Base-by-base conservation (phyloP, 2,797 vertebrate genomes). In the Peromyscus attwateri region DNA sequence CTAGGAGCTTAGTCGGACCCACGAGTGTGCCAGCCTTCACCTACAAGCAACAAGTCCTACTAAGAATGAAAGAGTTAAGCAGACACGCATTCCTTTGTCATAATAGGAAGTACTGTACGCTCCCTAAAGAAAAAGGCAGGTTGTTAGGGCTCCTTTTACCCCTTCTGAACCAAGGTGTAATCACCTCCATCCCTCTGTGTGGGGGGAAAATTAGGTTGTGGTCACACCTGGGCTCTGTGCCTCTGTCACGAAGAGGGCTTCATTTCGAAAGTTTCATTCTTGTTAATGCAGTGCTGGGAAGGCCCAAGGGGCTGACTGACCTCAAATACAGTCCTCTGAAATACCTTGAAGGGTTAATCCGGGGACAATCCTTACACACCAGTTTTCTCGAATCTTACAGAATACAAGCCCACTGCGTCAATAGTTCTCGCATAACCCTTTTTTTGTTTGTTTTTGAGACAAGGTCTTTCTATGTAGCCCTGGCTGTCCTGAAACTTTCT, bases 121-220 rank as follows among this genome's bases (percentile, higher is more conserved):
- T 84, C 19, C 79, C 92, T 25, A 25, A 68, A 82, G n/a, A 29
- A 27, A 75, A 84, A 49, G 37, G 71, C 77, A 66, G 62, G 43
- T 29, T 43, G 40, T 40, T 77, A 40, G 5, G 77, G 81, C n/a
- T 91, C 27, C 11, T 40, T 94, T 76, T 57, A 34, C 31, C 27
- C 31, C 92, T 85, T 77, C 73, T 77, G 77, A 96, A 37, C 31
- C 43, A 60, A 89, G 75, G 77, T 66, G 34, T 10, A 87, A 37
- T 6, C 0, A 23, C 29, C 25, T 46, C 17, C 4, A 1, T n/a
- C 31, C 52, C 34, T 68, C 66, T 34, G 27, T 57, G 46, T 25
- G 37, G 3, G 40, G 43, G 19, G 52, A 5, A 60, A 76, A n/a
- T 25, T 12, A 37, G 37, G 71, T 0, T 3, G 27, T 52, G 52